Base-by-base conservation (phyloP, 1,140 invertebrate genomes). In the Trissolcus basalis region DNA sequence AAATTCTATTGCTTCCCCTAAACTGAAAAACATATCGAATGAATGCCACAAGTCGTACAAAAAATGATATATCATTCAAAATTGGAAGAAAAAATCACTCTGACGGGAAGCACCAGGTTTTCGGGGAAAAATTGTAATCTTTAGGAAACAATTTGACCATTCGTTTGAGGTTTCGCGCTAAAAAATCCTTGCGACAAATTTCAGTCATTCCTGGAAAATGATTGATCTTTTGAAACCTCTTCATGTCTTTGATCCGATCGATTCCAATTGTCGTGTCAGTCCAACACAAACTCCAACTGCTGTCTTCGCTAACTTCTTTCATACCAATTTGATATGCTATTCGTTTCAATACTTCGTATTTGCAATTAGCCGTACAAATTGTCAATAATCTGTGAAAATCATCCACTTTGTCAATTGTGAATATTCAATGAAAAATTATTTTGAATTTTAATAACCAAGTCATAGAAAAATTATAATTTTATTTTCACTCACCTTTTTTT, bases 41-140 rank as follows among this genome's bases (percentile, higher is more conserved):
- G 10, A 39, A 39, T 39, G 6, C 2, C 1, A 27, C 1, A 27
- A 27, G 6, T 27, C 1, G 1, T 39, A 39, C 9, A 4, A 11
- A 11, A 39, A 39, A 39, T 39, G n/a, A n/a, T 39, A 39, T 39
- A 39, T 39, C 9, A 2, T 11, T 11, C 9, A 39, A 3, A 39
- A 39, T 39, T n/a, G 27, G 58, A 51, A 10, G 47, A 43, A 15
- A 36, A 12, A 44, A 1, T 91, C 90, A 95, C 94, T 97, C 96
- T n/a, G 94, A 92, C 39, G 96, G 96, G 60, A 97, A 90, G 87
- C 94, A 95, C 95, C 96, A 97, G n/a, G 95, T 96, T 89, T 94
- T 95, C 3, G 96, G 96, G 85, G 96, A 97, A 85, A 97, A 95
- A 80, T 94, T 94, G 83, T 97, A 97, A 60, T 96, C 95, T 78